Base-by-base conservation (phyloP, 2,888 invertebrate species). In the Lottia scabra region DNA sequence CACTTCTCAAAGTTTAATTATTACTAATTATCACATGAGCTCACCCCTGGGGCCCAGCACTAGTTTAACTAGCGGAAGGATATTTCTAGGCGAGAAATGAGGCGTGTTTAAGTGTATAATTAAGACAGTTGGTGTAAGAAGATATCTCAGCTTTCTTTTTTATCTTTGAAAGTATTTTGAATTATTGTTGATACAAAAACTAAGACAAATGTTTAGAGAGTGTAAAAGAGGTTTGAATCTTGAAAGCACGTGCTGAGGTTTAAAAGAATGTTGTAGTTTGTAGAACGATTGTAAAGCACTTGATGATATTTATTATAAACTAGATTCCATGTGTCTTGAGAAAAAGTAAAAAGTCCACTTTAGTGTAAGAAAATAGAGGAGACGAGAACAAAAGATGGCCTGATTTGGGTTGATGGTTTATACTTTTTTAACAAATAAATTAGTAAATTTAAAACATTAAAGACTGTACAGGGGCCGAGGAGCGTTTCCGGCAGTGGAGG, bases 121-220 rank as follows among this genome's bases (percentile, higher is more conserved):
- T 56, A 56, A 56, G 56, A 56, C 56, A 56, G 56, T 56, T 56
- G 19, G 56, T 56, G 56, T 23, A 56, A 56, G 23, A 56, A 56
- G 56, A 56, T 56, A 19, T 23, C 19, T 23, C 23, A 2, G 12
- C 56, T 56, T 56, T 19, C 56, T 56, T 56, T 56, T 56, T 56
- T 56, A 56, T 56, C 56, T 56, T 56, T 23, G 19, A 56, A 56
- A 56, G 10, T 56, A 56, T 23, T 38, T 56, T 12, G 56, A 56
- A 19, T 56, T 56, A 56, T 56, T 56, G 56, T 56, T 56, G 19
- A 56, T 56, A 19, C 23, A 56, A 23, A 56, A 56, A 56, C 19
- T 23, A 56, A 56, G 23, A 23, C 56, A 56, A 56, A 56, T 56
- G 56, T 56, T 56, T 56, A 56, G 56, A 56, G 23, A 56, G 56